Evolutionary conservation across 2,888 invertebrate species (phyloP).

Genomic region (Pyrrhia umbra): DNA sequence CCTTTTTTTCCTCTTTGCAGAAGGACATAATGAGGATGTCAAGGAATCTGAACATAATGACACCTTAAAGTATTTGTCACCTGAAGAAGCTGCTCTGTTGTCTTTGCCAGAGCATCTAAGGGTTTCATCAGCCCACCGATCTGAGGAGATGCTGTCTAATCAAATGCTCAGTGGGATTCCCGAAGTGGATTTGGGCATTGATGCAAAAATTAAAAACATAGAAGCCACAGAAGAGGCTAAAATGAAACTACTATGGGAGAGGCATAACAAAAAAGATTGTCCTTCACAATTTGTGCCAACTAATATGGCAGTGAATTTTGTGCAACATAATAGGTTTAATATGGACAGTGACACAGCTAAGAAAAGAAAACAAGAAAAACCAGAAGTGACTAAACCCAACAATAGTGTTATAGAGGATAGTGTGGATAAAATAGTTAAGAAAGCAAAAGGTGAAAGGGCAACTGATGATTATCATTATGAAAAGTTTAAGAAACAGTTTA

Average conservation of each 20-base stretch:
- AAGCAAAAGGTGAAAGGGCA: slow-evolving; percentile 96
- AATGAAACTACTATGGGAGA: slow-evolving; percentile 96
- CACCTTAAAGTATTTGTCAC: slow-evolving; percentile 92
- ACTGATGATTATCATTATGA: slow-evolving; percentile 99
- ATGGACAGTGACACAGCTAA: slow-evolving; percentile 93
- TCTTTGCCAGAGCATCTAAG: slow-evolving; percentile 97
- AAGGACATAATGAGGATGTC: slow-evolving; percentile 79
- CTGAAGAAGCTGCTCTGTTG: slow-evolving; percentile 97
- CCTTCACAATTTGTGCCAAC: slow-evolving; percentile 99
- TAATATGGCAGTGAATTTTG: slow-evolving; percentile 99
- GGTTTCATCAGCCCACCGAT: slow-evolving; percentile 95
- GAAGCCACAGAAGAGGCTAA: slow-evolving; percentile 99
- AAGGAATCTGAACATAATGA: slow-evolving; percentile 84
- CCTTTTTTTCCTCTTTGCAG: slow-evolving; percentile 71
- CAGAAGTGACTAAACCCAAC: slow-evolving; percentile 80
- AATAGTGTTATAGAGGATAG: slow-evolving; percentile 82
- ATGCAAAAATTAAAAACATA: slow-evolving; percentile 99
- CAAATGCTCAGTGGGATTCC: slow-evolving; percentile 99
- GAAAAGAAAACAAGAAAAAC: slow-evolving; percentile 91
- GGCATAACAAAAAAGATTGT: slow-evolving; percentile 97
- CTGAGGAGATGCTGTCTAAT: slow-evolving; percentile 99
- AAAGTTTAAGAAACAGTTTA: slow-evolving; percentile 98
- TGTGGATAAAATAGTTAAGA: slow-evolving; percentile 89
- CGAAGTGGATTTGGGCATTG: slow-evolving; percentile 99
- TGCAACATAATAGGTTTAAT: slow-evolving; percentile 98